Evolutionary conservation across 2,888 invertebrate species (phyloP), one percentile per base, ranked within the genome.

Genomic region (Melieria omissa): DNA sequence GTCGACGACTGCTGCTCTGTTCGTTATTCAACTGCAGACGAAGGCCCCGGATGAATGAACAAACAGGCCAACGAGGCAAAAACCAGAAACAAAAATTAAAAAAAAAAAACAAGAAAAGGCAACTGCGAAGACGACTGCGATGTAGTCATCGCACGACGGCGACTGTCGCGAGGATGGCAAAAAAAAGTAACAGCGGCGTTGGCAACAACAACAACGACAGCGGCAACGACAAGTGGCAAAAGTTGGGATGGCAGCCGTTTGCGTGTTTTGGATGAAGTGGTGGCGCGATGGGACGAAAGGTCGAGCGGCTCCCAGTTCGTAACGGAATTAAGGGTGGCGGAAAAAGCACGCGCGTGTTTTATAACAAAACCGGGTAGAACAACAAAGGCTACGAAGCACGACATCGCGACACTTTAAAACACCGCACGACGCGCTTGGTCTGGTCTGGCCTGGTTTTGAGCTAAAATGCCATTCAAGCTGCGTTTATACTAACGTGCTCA

Each of bases 371-470:
- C 62, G 63, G 62, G 78, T 78, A 70, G 58, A 58, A 76, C 76
- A 79, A 80, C 77, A 79, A 79, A 80, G 77, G 77, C 78, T 78
- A 78, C 77, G 77, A 78, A 79, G 78, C 78, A 79, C 79, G 79
- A 79, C 78, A 79, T 80, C 78, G 78, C 77, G 78, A 78, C 79
- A 80, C 79, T 80, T 80, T 80, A 78, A 80, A 80, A 78, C 78
- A 79, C 75, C 78, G 79, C 78, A 76, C 78, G 77, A 78, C 78
- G 78, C 76, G 78, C 77, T 77, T 77, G 74, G 75, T 78, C 29
- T 29, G 29, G 29, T 29, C 29, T 29, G 29, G 29, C 29, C 29
- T 29, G 29, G 29, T 1, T 29, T 29, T 29, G 29, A 29, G 29
- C 29, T 29, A 29, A 29, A 29, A 29, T 29, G 29, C 29, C 29